Conservation (phyloP, 2,797 vertebrate genomes). For the Thaleichthys pacificus region DNA sequence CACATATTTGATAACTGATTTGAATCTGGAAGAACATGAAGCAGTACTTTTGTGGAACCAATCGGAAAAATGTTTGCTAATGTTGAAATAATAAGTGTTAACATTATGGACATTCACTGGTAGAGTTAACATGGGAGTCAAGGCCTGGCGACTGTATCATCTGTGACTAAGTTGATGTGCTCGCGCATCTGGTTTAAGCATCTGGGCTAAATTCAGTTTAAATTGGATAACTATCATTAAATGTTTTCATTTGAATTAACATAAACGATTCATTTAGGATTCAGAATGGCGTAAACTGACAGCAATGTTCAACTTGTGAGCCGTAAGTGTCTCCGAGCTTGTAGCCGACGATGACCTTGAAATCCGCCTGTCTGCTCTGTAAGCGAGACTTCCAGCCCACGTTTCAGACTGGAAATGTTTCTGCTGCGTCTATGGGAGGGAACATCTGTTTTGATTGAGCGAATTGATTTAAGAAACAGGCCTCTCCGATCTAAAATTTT, state of each 20-base stretch:
- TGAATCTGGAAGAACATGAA: slow-evolving; percentile 42
- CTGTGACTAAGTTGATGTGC: slow-evolving; percentile 37
- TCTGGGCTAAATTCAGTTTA: slow-evolving; percentile 46
- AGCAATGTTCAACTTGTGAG: slow-evolving; percentile 14
- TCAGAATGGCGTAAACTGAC: slow-evolving; percentile 30
- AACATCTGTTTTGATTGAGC: background rate
- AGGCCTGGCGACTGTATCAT: slow-evolving; percentile 30
- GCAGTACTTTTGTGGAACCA: slow-evolving; percentile 30
- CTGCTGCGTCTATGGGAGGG: background rate
- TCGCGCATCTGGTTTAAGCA: slow-evolving; percentile 59
- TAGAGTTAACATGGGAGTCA: slow-evolving; percentile 27
- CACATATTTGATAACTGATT: slow-evolving; percentile 54
- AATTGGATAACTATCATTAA: slow-evolving; percentile 47
- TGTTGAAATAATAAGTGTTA: background rate
- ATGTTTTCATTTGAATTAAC: slow-evolving; percentile 56
- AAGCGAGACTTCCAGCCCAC: background rate
- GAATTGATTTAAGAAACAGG: too few relatives aligned
- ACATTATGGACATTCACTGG: slow-evolving; percentile 32
- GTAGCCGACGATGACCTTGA: background rate
- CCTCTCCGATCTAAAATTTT: too few relatives aligned
- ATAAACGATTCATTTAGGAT: slow-evolving; percentile 55
- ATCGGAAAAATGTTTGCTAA: background rate
- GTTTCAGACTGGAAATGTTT: background rate
- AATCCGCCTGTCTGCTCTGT: background rate
- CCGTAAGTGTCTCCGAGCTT: slow-evolving; percentile 8